These are phyloP conservation scores for Helicolenus hilgendorfi DNA, from an alignment of 2,797 vertebrate genomes.

Conservation along the genomic window DNA sequence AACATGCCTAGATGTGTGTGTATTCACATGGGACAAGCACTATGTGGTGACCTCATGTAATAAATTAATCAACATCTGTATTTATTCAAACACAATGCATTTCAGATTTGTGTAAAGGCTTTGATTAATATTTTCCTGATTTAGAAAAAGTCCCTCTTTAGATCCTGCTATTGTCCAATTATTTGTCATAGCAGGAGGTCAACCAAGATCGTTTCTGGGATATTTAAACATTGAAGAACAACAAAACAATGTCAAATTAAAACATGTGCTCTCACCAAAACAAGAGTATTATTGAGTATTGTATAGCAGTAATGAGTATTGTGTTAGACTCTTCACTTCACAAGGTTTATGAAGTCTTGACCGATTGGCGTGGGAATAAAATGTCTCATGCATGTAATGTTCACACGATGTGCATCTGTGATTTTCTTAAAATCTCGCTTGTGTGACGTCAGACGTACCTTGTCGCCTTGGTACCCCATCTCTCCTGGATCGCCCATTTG, in stretches of 20 bases:
- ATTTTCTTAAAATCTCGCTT: background rate
- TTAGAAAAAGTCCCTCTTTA: background rate
- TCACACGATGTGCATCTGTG: background rate
- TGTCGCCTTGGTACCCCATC: slow-evolving; percentile 95
- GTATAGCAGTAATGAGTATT: too few relatives aligned
- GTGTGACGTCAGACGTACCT: slow-evolving; percentile 86
- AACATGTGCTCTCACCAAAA: background rate
- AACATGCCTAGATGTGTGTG: background rate
- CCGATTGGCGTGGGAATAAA: background rate
- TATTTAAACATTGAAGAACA: background rate
- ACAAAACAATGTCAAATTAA: background rate
- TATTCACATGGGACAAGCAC: background rate
- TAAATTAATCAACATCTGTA: background rate
- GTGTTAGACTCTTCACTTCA: background rate
- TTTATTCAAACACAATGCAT: slow-evolving; percentile 10
- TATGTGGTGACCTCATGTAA: background rate
- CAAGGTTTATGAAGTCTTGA: background rate
- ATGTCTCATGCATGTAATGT: background rate
- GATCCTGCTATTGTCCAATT: background rate
- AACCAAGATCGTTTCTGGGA: background rate
- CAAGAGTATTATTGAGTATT: background rate
- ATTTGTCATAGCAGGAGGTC: background rate
- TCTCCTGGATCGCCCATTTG: slow-evolving; percentile 95
- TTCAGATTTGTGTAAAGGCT: background rate
- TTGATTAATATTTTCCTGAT: slow-evolving; percentile 1